A percentile compares a stretch with the other conserved stretches of the same genome.
Evolutionary conservation across 1,140 invertebrate species (phyloP).

Genomic region (Drosophila mojavensis): DNA sequence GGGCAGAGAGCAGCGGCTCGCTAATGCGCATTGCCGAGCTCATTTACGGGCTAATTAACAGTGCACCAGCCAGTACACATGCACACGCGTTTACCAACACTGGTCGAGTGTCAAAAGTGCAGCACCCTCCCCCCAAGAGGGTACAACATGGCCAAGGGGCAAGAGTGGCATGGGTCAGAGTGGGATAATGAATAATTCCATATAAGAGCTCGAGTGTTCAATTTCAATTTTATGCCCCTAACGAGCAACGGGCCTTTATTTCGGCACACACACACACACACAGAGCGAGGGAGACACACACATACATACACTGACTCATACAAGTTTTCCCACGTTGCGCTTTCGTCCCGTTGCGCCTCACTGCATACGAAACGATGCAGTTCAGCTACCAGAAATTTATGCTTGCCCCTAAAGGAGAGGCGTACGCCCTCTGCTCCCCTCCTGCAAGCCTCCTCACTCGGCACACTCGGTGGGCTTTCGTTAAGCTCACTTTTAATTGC

Average conservation of each 20-base stretch:
- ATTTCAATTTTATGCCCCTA: slow-evolving; percentile 19
- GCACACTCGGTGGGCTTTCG: slow-evolving; percentile 8
- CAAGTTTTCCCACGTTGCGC: slow-evolving; percentile 21
- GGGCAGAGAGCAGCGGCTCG: slow-evolving; percentile 16
- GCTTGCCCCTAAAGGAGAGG: slow-evolving; percentile 4
- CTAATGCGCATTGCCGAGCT: slow-evolving; percentile 20
- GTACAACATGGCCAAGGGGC: no score
- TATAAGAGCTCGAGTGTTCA: slow-evolving; percentile 17
- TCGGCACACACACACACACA: neutral
- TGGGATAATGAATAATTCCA: slow-evolving; percentile 2
- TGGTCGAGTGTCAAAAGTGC: neutral
- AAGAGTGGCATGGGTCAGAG: neutral
- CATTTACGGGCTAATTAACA: slow-evolving; percentile 60
- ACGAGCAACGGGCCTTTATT: neutral
- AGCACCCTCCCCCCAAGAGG: no score
- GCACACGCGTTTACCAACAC: slow-evolving; percentile 3
- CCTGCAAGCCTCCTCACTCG: neutral
- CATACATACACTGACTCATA: neutral
- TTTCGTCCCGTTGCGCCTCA: slow-evolving; percentile 23
- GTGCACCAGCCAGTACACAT: neutral
- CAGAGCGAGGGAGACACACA: no score
- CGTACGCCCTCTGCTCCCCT: neutral
- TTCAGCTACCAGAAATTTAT: slow-evolving; percentile 7
- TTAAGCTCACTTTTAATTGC: slow-evolving; percentile 64
- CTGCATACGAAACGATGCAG: slow-evolving; percentile 7